Evolutionary conservation across 2,888 invertebrate species (phyloP).

Genomic region (Eristalis arbustorum): DNA sequence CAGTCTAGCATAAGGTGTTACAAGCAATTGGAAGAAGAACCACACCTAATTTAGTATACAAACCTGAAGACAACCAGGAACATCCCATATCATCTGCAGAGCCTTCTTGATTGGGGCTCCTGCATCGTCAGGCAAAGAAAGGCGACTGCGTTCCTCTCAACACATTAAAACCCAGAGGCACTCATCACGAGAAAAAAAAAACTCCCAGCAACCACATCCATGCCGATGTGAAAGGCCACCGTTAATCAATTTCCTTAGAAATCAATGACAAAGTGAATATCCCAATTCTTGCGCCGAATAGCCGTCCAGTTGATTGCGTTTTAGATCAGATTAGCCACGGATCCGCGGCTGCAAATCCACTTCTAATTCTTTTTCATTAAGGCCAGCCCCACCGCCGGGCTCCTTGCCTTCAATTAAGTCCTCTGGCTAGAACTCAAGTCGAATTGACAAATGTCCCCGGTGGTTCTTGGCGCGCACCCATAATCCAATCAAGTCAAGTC

Average conservation of each 20-base stretch:
- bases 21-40: too few species aligned
- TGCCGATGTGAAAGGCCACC: neutral
- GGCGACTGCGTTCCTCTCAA: too few species aligned
- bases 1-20: too few species aligned
- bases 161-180: too few species aligned
- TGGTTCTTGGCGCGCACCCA: slow-evolving; percentile 14
- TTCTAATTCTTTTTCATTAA: neutral
- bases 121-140: too few species aligned
- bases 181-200: too few species aligned
- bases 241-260: neutral
- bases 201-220: too few species aligned
- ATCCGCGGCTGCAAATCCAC: neutral
- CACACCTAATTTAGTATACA: too few species aligned
- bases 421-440: neutral
- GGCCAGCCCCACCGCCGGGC: neutral
- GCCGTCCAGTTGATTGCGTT: neutral
- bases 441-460: slow-evolving; percentile 15
- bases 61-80: too few species aligned
- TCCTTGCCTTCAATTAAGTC: slow-evolving; percentile 9
- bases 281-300: neutral
- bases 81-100: too few species aligned
- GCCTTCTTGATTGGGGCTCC: too few species aligned
- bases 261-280: neutral
- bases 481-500: slow-evolving; percentile 43
- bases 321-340: neutral